phyloP scores from a whole-genome alignment of 2,797 vertebrate genomes.

The Carapus acus region DNA sequence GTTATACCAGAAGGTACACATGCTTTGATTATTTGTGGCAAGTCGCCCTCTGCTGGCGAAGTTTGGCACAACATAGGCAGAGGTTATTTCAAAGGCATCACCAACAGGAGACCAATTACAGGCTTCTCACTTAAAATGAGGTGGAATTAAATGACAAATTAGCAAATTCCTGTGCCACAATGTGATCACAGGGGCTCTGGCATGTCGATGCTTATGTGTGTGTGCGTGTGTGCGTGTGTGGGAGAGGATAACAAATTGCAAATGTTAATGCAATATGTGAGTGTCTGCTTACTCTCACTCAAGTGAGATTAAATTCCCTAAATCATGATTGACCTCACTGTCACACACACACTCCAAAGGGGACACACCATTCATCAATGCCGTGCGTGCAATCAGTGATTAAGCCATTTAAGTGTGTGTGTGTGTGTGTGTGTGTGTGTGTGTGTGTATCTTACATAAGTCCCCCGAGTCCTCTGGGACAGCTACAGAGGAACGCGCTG shows the following conservation, averaged over 20 bases:
- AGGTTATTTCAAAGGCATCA: conserved; percentile 58
- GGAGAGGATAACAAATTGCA: not conserved
- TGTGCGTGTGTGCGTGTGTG: conserved; percentile 1
- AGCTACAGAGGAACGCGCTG: conserved; percentile 84
- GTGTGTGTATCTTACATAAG: conserved; percentile 78
- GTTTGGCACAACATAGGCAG: too few species aligned
- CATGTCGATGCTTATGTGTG: conserved; percentile 3
- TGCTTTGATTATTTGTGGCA: too few species aligned
- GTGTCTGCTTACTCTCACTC: not conserved
- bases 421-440: conserved; percentile 14
- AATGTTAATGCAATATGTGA: not conserved
- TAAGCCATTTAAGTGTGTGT: too few species aligned
- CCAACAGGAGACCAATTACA: conserved; percentile 59
- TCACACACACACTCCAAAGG: conserved; percentile 14
- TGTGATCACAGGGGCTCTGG: conserved; percentile 10
- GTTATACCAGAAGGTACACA: conserved; percentile 30
- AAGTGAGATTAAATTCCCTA: not conserved
- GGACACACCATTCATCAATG: conserved; percentile 2
- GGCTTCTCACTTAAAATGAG: conserved; percentile 51
- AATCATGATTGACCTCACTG: conserved; percentile 8
- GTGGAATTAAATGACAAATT: conserved; percentile 52
- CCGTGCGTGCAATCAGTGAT: conserved; percentile 10
- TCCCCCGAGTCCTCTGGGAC: conserved; percentile 82
- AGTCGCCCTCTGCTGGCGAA: too few species aligned
- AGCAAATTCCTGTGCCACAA: conserved; percentile 21